Evolutionary conservation across 2,888 invertebrate genomes (phyloP).

Genomic region (Dione vanillae): DNA sequence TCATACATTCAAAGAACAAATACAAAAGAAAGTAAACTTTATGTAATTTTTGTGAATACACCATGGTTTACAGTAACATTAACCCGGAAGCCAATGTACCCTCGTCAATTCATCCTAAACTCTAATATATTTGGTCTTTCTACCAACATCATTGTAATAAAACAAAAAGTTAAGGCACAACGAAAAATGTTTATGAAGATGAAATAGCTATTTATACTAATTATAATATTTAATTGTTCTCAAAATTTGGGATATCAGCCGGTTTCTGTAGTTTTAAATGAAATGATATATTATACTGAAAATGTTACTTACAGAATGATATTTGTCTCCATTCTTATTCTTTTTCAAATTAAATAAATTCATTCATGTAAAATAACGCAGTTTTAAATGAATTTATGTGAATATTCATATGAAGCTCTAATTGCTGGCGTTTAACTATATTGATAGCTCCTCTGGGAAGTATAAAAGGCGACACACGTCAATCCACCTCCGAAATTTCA

Average conservation of each 20-base stretch:
- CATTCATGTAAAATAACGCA: no score
- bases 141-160: background rate
- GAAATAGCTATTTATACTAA: background rate
- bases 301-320: no score
- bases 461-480: background rate
- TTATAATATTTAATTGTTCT: no score
- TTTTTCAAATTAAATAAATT: no score
- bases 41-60: background rate
- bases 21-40: background rate
- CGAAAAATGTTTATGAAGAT: background rate
- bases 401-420: slow-evolving; percentile 5
- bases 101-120: slow-evolving; percentile 6
- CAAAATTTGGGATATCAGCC: no score
- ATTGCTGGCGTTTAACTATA: background rate
- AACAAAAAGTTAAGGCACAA: slow-evolving; percentile 1
- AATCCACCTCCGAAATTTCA: background rate
- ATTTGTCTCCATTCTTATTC: no score
- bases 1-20: background rate
- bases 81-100: background rate
- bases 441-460: slow-evolving; percentile 1
- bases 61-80: background rate
- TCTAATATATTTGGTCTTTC: slow-evolving; percentile 3
- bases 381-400: no score
- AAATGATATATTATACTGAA: no score
- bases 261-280: no score